Evolutionary conservation across 2,113 vertebrate species (phyloP).

Genomic region (Megalops atlanticus): DNA sequence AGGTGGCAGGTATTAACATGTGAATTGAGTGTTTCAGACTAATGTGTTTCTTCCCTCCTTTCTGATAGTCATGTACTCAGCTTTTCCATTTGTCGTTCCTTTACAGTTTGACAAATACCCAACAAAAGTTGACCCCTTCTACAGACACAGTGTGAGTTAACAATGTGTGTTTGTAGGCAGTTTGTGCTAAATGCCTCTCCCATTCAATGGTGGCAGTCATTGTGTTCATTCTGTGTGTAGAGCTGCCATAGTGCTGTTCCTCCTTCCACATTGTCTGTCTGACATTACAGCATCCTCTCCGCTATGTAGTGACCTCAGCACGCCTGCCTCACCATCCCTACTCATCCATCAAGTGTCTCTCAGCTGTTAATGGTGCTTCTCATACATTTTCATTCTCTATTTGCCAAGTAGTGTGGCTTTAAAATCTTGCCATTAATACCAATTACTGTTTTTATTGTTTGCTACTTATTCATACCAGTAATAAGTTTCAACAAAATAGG

Average conservation of each 20-base stretch:
- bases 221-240: not conserved
- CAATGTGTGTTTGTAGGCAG: conserved; percentile 25
- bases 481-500: too few species aligned
- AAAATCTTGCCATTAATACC: not conserved
- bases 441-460: too few species aligned
- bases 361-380: too few species aligned
- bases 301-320: not conserved
- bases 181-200: conserved; percentile 15
- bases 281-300: conserved; percentile 22
- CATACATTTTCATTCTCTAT: too few species aligned
- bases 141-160: conserved; percentile 98
- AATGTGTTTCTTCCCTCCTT: not conserved
- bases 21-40: not conserved
- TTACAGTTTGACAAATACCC: conserved; percentile 99
- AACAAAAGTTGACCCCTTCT: conserved; percentile 99
- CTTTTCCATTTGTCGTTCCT: conserved; percentile 81
- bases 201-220: conserved; percentile 13
- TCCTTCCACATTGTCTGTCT: not conserved
- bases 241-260: not conserved
- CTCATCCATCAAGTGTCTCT: too few species aligned
- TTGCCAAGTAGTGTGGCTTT: not conserved
- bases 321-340: not conserved
- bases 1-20: not conserved
- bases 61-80: conserved; percentile 62
- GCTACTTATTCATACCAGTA: too few species aligned